Evolutionary conservation across 2,888 invertebrate species (phyloP), one percentile per base, ranked within the genome.

Genomic region (Stratiomys singularior): DNA sequence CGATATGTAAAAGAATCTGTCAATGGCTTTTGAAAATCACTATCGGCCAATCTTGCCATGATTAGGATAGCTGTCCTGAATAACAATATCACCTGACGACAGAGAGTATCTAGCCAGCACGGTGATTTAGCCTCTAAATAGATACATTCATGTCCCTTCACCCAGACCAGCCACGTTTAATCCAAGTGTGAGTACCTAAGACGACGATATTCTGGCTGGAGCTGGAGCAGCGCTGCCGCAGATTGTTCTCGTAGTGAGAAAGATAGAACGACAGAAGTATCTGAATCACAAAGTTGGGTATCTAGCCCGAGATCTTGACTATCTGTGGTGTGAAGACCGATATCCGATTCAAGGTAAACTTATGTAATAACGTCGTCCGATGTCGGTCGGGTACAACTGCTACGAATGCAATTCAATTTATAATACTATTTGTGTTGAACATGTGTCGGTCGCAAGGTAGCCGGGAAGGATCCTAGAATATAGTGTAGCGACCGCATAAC

Each of bases 1-100:
- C 60, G 74, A 74, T 74, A 74, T 74, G 74, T 74, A 74, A 74
- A 74, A 23, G 74, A 74, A 74, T 74, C 74, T 74, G 74, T 74
- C 74, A 74, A 58, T 74, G 46, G 60, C 58, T 27, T 58, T 58
- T 37, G 60, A 74, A 74, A 74, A 30, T 58, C 58, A 30, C 74
- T 74, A 58, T 58, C 74, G 27, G 37, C 18, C 69, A 74, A 74
- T 74, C 74, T 74, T 37, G 60, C 74, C 58, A 58, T 74, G 74
- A 74, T 74, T 74, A 74, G 74, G 74, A 74, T 74, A 74, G 60
- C 74, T 74, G 74, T 74, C 74, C 74, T 58, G 60, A 60, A 74
- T 74, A 74, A 74, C 74, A 74, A 74, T 74, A 74, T 74, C 37
- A 74, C 74, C 72, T 72, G 74, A 28, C 74, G 60, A 58, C 74